Evolutionary conservation across 2,113 vertebrate genomes (phyloP).

Genomic region (Brachypodius melanocephalos): DNA sequence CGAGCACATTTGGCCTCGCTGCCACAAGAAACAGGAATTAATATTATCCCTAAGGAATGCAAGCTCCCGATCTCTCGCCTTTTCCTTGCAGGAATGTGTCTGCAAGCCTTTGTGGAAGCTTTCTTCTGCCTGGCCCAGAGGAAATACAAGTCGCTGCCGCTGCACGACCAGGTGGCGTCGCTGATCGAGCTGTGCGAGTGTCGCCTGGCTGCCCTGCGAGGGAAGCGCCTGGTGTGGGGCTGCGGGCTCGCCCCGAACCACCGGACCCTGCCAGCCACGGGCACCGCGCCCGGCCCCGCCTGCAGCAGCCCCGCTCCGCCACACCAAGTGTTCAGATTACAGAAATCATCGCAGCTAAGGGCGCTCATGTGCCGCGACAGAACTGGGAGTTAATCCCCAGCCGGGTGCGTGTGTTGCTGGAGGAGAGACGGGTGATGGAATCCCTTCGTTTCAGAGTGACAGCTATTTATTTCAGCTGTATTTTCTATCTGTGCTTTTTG

Average conservation of each 20-base stretch:
- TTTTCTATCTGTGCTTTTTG: neutral
- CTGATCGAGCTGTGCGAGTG: conserved; percentile 85
- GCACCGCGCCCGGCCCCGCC: neutral
- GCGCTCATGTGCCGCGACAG: neutral
- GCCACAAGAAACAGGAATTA: neutral
- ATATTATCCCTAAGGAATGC: rapidly evolving
- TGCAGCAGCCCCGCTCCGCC: neutral
- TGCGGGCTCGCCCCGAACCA: neutral
- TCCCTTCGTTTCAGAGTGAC: neutral
- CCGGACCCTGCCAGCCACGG: neutral
- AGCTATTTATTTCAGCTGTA: neutral
- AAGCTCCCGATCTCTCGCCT: neutral
- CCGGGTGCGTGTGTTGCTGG: neutral
- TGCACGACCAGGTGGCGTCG: conserved; percentile 80
- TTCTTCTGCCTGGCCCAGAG: conserved; percentile 88
- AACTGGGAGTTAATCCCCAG: neutral
- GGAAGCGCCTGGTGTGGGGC: conserved; percentile 76
- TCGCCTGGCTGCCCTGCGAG: conserved; percentile 76
- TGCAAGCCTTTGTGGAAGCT: conserved; percentile 91
- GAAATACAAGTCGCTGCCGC: conserved; percentile 79
- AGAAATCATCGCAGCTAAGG: conserved; percentile 45
- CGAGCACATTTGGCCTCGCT: neutral
- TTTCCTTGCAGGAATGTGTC: conserved; percentile 84
- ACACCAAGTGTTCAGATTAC: conserved; percentile 12
- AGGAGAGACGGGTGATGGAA: neutral